phyloP scores from a whole-genome alignment of 2,113 vertebrate genomes.

The Oriolus oriolus region DNA sequence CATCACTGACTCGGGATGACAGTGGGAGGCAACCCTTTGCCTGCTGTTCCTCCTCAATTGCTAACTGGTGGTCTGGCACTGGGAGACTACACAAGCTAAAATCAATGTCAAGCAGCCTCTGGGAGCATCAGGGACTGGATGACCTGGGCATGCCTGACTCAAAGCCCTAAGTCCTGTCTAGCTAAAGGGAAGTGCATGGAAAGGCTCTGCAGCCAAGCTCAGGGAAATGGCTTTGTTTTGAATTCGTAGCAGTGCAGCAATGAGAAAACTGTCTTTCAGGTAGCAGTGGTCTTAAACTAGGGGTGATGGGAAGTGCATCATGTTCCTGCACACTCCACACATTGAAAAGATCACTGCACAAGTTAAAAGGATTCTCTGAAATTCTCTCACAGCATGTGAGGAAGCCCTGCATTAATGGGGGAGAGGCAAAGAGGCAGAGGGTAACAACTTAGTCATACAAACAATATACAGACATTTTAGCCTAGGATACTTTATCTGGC shows the following conservation, averaged over 20 bases:
- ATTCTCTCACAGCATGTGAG: not conserved
- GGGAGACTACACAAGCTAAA: not conserved
- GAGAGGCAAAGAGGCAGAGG: not conserved
- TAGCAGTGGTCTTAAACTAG: not conserved
- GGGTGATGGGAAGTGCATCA: not conserved
- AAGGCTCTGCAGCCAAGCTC: not conserved
- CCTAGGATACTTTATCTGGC: not conserved
- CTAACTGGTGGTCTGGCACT: not conserved
- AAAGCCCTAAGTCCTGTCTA: not conserved
- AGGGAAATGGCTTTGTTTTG: not conserved
- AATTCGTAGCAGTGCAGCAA: not conserved
- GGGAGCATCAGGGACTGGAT: not conserved
- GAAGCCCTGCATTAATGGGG: not conserved
- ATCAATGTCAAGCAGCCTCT: not conserved
- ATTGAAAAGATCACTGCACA: not conserved
- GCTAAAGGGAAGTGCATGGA: not conserved
- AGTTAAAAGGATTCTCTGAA: not conserved
- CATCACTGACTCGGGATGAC: not conserved
- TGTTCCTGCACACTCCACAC: not conserved
- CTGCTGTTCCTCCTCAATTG: not conserved
- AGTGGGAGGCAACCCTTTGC: not conserved
- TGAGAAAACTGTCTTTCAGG: not conserved
- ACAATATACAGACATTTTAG: not conserved
- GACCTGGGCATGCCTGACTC: not conserved
- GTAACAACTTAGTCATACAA: not conserved